phyloP scores from a whole-genome alignment of 1,140 invertebrate genomes.

The Heterodera carotae region DNA sequence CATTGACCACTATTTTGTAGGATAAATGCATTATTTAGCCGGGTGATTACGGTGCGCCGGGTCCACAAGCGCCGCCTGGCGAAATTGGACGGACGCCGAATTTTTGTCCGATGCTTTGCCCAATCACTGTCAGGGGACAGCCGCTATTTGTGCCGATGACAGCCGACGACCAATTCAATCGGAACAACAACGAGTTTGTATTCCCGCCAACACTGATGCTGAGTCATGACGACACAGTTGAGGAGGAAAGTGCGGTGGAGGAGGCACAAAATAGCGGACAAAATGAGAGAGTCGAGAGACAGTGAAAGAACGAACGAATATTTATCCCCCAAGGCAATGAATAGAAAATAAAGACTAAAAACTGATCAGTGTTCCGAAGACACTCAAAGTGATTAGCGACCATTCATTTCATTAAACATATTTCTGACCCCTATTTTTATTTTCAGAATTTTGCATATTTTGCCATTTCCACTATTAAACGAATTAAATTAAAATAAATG shows the following conservation, averaged over 20 bases:
- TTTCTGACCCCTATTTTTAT: no score
- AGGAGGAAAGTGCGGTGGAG: neutral
- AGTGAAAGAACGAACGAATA: neutral
- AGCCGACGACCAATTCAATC: neutral
- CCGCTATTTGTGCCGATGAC: neutral
- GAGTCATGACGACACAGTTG: conserved; percentile 4
- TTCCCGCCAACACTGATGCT: neutral
- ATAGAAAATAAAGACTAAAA: neutral
- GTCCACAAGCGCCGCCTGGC: neutral
- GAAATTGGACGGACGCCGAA: neutral
- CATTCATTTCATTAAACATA: no score
- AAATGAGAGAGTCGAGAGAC: neutral
- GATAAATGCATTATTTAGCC: neutral
- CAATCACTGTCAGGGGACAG: neutral
- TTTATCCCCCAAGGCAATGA: neutral
- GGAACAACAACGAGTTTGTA: conserved; percentile 1
- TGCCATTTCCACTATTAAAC: no score
- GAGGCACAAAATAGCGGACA: neutral
- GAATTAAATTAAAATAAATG: no score
- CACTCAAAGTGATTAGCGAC: no score
- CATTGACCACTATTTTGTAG: neutral
- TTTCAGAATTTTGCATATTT: no score
- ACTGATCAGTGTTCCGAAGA: no score
- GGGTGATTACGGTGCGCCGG: neutral
- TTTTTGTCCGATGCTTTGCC: neutral